Conservation (phyloP, 2,888 invertebrate genomes). For the Pseudococcus jackbeardsleyi region DNA sequence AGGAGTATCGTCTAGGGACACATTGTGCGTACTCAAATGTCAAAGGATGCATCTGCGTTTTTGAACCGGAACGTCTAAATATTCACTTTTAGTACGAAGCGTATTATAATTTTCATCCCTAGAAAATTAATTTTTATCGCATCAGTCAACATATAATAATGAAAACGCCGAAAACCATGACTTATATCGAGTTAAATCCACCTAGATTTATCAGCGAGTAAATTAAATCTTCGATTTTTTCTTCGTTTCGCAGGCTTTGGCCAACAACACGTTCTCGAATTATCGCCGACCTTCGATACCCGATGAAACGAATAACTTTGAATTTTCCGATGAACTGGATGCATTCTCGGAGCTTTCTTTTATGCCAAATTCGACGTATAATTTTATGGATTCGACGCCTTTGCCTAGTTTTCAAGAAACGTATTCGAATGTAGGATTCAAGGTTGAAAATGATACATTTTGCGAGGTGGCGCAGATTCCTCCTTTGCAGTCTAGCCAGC, state of each 20-base stretch:
- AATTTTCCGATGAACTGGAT: conserved; percentile 59
- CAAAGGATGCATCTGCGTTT: conserved; percentile 63
- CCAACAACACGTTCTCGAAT: conserved; percentile 59
- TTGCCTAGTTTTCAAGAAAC: conserved; percentile 90
- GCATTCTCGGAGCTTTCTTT: conserved; percentile 60
- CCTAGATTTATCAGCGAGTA: conserved; percentile 18
- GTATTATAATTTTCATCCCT: conserved; percentile 63
- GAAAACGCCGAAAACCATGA: conserved; percentile 52
- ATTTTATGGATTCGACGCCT: conserved; percentile 43
- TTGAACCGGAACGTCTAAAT: conserved; percentile 65
- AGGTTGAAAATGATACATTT: conserved; percentile 90
- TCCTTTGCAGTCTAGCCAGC: conserved; percentile 68
- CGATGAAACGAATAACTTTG: conserved; percentile 55
- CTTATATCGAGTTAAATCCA: conserved; percentile 47
- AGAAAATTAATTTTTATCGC: conserved; percentile 65
- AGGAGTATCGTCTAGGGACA: conserved; percentile 59
- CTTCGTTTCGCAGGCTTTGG: conserved; percentile 18
- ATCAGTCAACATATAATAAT: conserved; percentile 62
- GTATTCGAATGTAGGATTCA: conserved; percentile 78
- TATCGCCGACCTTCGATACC: conserved; percentile 37
- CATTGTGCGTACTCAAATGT: conserved; percentile 65
- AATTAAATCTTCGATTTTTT: not conserved
- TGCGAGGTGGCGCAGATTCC: conserved; percentile 69
- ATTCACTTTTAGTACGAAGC: conserved; percentile 61
- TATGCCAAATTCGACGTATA: conserved; percentile 40